Percentiles rank a stretch among this genome's conserved stretches.
phyloP scores from a whole-genome alignment of 2,113 vertebrate genomes.

The Turdus rufiventris region DNA sequence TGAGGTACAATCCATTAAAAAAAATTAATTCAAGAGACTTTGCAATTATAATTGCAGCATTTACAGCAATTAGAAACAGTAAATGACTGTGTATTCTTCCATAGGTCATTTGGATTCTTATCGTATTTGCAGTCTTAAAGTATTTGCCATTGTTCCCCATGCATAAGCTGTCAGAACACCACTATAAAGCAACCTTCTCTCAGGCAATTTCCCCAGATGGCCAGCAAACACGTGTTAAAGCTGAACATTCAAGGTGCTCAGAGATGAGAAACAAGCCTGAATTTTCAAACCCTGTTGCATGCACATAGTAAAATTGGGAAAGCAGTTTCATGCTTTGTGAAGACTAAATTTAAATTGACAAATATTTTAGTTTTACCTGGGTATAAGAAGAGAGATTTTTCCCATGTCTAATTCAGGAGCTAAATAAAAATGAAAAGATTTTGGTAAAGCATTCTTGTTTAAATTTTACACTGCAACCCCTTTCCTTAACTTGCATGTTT shows the following conservation, averaged over 20 bases:
- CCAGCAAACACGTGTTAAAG: background rate
- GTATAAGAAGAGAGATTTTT: background rate
- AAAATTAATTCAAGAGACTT: background rate
- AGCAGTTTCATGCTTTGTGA: background rate
- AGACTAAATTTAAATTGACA: background rate
- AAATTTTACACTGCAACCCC: background rate
- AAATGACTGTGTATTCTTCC: background rate
- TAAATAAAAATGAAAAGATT: background rate
- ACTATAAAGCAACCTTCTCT: background rate
- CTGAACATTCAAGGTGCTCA: background rate
- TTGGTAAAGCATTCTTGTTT: background rate
- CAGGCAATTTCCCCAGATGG: background rate
- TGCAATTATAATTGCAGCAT: background rate
- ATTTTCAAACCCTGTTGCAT: background rate
- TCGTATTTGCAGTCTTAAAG: background rate
- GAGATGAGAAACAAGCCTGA: background rate
- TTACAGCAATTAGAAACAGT: background rate
- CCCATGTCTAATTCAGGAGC: fast-evolving
- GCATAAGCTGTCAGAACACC: background rate
- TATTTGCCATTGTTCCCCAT: background rate
- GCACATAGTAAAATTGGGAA: background rate
- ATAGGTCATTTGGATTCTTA: background rate
- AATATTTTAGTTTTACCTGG: background rate
- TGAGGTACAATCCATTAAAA: background rate
- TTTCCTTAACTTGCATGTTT: background rate